Conservation (phyloP, 2,888 invertebrate genomes). For the Calameuta filiformis region DNA sequence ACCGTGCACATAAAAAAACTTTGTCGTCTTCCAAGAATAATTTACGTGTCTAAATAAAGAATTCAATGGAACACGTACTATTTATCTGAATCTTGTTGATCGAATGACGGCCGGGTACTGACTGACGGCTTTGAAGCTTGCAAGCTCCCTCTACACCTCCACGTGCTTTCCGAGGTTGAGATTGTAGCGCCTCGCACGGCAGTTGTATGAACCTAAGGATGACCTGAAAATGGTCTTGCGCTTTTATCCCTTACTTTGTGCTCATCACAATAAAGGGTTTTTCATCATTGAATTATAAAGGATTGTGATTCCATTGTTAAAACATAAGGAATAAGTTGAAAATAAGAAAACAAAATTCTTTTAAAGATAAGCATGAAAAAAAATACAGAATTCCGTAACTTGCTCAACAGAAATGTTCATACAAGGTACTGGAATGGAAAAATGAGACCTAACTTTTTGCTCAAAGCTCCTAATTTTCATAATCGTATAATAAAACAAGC, state of each 20-base stretch:
- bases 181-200: conserved; percentile 23
- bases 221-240: not conserved
- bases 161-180: conserved; percentile 45
- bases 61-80: not conserved
- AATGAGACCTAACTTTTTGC: not conserved
- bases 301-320: not conserved
- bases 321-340: not conserved
- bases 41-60: too few species aligned
- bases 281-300: not conserved
- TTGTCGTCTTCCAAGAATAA: too few species aligned
- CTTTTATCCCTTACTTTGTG: not conserved
- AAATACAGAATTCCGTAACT: not conserved
- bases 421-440: not conserved
- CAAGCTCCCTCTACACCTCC: conserved; percentile 49
- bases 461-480: not conserved
- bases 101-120: conserved; percentile 50
- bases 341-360: not conserved
- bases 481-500: not conserved
- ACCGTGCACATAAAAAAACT: not conserved
- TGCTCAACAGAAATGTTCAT: not conserved
- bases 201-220: conserved; percentile 9
- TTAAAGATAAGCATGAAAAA: not conserved
- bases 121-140: conserved; percentile 51
- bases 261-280: not conserved
- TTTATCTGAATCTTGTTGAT: conserved; percentile 34